phyloP scores from a whole-genome alignment of 2,888 invertebrate species.

The Thalpophila matura region DNA sequence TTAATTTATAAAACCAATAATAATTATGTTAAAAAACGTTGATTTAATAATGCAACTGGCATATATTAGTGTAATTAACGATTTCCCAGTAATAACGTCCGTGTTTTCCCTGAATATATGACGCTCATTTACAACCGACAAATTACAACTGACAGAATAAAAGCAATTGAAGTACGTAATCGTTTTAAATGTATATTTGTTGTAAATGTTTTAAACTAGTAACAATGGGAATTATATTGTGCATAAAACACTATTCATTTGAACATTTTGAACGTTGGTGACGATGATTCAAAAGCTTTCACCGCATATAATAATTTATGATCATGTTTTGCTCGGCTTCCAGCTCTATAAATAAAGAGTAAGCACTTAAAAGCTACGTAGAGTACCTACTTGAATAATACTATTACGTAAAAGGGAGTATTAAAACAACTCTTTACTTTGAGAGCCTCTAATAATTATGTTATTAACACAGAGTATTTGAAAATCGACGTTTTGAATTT shows the following conservation, averaged over 20 bases:
- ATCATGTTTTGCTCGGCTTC: slow-evolving; percentile 61
- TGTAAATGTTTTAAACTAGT: slow-evolving; percentile 29
- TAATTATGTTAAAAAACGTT: too few species aligned
- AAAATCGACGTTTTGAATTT: slow-evolving; percentile 7
- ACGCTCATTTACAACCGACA: slow-evolving; percentile 40
- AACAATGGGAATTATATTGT: slow-evolving; percentile 36
- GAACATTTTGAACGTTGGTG: slow-evolving; percentile 47
- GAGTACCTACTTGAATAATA: slow-evolving; percentile 53
- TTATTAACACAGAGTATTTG: slow-evolving; percentile 21
- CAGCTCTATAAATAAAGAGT: slow-evolving; percentile 62
- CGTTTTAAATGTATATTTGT: slow-evolving; percentile 41
- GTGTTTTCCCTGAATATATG: slow-evolving; percentile 41
- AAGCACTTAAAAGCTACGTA: slow-evolving; percentile 61
- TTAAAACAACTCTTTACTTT: slow-evolving; percentile 40
- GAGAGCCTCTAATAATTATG: slow-evolving; percentile 26
- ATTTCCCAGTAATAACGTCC: slow-evolving; percentile 23
- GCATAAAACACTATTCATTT: slow-evolving; percentile 34
- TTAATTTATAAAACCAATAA: too few species aligned
- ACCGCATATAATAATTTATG: slow-evolving; percentile 63
- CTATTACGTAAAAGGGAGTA: slow-evolving; percentile 26
- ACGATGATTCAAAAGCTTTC: slow-evolving; percentile 57
- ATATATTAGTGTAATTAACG: slow-evolving; percentile 36
- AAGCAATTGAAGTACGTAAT: slow-evolving; percentile 42
- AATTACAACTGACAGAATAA: slow-evolving; percentile 44
- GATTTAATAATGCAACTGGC: slow-evolving; percentile 13